Percentiles rank a stretch among this genome's conserved stretches.
These are phyloP conservation scores for Idaea biselata DNA, from an alignment of 2,888 invertebrate species.

Conservation along the genomic window DNA sequence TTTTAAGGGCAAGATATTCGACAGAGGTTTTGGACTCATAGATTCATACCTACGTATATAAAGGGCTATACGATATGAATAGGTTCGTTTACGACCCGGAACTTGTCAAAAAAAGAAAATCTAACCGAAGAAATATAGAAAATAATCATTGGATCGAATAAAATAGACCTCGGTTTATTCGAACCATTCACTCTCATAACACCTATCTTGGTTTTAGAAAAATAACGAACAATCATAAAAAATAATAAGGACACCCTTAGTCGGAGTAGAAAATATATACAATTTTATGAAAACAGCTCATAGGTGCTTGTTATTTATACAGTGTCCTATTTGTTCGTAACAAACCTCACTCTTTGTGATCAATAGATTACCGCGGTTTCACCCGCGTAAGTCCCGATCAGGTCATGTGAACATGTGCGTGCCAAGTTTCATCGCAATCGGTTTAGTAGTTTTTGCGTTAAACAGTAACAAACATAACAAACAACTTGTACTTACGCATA, in stretches of 20 bases:
- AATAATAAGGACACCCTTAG: conserved; percentile 18
- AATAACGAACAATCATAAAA: conserved; percentile 16
- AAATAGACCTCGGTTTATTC: neutral
- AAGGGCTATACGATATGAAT: neutral
- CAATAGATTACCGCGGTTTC: neutral
- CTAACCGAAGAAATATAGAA: neutral
- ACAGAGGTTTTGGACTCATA: neutral
- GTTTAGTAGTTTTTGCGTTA: too few relatives aligned
- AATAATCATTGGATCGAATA: neutral
- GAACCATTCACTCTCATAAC: neutral
- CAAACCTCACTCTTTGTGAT: conserved; percentile 26
- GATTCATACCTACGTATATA: neutral
- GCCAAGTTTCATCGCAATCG: too few relatives aligned
- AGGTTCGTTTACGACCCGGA: neutral
- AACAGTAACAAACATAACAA: too few relatives aligned
- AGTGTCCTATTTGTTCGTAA: conserved; percentile 22
- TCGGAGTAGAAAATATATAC: conserved; percentile 8
- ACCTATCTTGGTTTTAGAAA: neutral
- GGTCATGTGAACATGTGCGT: too few relatives aligned
- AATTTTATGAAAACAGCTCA: conserved; percentile 10
- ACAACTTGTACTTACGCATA: too few relatives aligned
- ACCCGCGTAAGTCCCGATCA: too few relatives aligned
- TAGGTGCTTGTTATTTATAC: conserved; percentile 19
- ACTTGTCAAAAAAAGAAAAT: neutral
- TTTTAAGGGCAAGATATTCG: too few relatives aligned